Base-by-base conservation (phyloP, 2,797 vertebrate species). In the Neosalanx taihuensis region DNA sequence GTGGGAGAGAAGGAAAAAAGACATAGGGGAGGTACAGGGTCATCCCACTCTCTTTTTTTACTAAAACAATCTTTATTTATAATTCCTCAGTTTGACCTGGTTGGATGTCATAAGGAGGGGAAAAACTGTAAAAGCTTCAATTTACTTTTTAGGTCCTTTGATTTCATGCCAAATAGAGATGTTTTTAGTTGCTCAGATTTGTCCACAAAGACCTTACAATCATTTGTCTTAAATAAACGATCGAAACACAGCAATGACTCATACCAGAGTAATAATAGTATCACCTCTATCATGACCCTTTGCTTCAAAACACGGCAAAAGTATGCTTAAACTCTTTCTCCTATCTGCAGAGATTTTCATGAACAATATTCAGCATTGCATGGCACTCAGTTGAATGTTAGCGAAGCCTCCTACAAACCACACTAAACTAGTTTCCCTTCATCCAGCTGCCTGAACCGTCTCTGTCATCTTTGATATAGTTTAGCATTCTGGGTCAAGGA, bases 401-500 rank as follows among this genome's bases (percentile, higher is more conserved):
- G 6, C 12, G 59, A 61, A 46, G 23, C 23, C 60, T 59, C 63
- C 31, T 78, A 81, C 80, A 81, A 76, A 79, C 63, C 67, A 31
- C 81, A 67, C 72, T 62, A 80, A 78, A 83, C 78, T 29, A 69
- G 66, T 76, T 73, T 86, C 76, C 66, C 76, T 67, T 74, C 74
- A 80, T 64, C 80, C 83, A 83, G 72, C 81, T 79, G 78, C 71
- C 70, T 46, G 69, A 64, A 76, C 49, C 56, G 77, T 83, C 85
- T 85, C 83, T 87, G 88, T 91, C 84, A 82, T 84, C 79, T 82
- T 89, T 83, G 79, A 87, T 90, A 83, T 79, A 84, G 84, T 86
- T 85, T 81, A 71, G 82, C 80, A 83, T 89, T 92, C 85, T 90
- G 89, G 89, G 88, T 92, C 89, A 90, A 81, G 80, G 85, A 83